These are phyloP conservation scores for Lissonota sp. DNA, from an alignment of 2,888 invertebrate genomes.

Conservation along the genomic window DNA sequence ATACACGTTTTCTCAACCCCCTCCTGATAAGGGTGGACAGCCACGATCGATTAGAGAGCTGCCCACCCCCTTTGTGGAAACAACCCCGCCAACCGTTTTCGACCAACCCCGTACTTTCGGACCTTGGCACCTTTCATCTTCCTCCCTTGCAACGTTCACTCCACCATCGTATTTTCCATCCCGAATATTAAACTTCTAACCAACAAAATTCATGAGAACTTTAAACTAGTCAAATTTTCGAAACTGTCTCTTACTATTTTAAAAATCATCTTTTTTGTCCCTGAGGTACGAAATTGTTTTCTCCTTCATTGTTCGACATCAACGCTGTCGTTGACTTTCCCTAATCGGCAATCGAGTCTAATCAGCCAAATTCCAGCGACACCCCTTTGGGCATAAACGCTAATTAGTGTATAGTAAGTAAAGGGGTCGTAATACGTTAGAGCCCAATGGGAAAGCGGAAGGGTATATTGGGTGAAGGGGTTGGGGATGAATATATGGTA, in stretches of 20 bases:
- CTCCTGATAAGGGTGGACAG: constrained; percentile 84
- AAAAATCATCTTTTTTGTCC: too few relatives aligned
- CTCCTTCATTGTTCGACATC: not conserved
- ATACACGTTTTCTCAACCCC: constrained; percentile 73
- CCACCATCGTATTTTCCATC: constrained; percentile 52
- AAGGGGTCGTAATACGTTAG: not conserved
- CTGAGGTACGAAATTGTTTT: not conserved
- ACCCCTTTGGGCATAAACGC: constrained; percentile 24
- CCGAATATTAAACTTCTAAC: not conserved
- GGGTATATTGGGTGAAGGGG: not conserved
- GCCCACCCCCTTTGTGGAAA: constrained; percentile 73
- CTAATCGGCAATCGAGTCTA: constrained; percentile 14
- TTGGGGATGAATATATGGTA: constrained; percentile 5
- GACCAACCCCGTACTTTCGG: constrained; percentile 67
- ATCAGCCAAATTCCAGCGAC: constrained; percentile 36
- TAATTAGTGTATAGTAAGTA: constrained; percentile 45
- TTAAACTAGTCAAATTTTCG: too few relatives aligned
- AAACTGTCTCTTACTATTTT: too few relatives aligned
- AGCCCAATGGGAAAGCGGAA: not conserved
- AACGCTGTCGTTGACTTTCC: not conserved
- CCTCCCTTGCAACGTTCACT: constrained; percentile 68
- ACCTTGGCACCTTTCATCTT: constrained; percentile 71
- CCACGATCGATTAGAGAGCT: constrained; percentile 84
- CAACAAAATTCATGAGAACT: too few relatives aligned
- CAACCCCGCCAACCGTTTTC: constrained; percentile 63